Evolutionary conservation across 2,113 vertebrate genomes (phyloP), one percentile per base, ranked within the genome.

Genomic region (Strix uralensis): DNA sequence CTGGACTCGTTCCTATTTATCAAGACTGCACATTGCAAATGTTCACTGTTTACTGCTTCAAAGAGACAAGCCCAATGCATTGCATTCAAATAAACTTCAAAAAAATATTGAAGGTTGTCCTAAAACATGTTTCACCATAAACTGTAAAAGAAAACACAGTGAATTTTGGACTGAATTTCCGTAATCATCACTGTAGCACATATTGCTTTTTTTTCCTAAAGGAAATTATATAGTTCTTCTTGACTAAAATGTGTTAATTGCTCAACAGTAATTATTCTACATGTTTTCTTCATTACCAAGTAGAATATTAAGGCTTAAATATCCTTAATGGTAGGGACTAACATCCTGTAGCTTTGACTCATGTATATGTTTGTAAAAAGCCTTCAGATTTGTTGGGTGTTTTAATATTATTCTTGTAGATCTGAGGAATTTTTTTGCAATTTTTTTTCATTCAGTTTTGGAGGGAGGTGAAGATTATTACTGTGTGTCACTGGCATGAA

Each of bases 291-390:
- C 61, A 87, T 96, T 89, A 89, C 49, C 34, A 71, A 94, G 78
- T 84, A 61, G 89, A 96, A 95, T 92, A 91, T 65, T 95, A 91
- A 84, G 25, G 34, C 73, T 87, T 90, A 92, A 85, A 91, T 90
- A 93, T 18, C 25, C 15, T 75, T 88, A 82, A 47, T 82, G 20
- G 17, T 65, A 62, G 49, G 11, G 30, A 40, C 46, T 92, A 86
- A 85, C 13, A 7, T 75, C 40, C 87, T 70, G 36, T 62, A 59
- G 30, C 36, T 90, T 93, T 81, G 70, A 71, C 12, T 81, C 15
- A n/a, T 87, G 77, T 57, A 4, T 69, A 25, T 65, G 13, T 67
- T 87, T 89, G 36, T 69, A 36, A 75, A 94, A 91, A 88, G 10
- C 36, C 36, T 82, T 69, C 15, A 5, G 6, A 69, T 86, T 87